These are phyloP conservation scores for silkworm (Bombyx mori) DNA, from an alignment of 1,140 invertebrate genomes.

Conservation along the genomic window DNA sequence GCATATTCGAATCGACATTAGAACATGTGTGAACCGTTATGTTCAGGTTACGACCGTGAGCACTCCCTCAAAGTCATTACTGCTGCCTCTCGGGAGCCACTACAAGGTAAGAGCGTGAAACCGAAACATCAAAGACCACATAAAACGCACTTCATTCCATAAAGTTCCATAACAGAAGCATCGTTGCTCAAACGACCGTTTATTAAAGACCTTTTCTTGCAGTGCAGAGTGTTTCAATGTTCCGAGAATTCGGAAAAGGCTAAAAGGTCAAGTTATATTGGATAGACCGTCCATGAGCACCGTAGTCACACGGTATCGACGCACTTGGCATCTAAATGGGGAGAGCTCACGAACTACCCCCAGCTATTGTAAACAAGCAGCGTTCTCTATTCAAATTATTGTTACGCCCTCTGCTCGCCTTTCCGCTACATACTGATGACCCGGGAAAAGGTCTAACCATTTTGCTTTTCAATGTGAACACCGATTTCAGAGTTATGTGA, in stretches of 20 bases:
- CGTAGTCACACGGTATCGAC: constrained; percentile 39
- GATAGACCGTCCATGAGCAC: constrained; percentile 27
- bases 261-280: constrained; percentile 28
- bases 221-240: too few species aligned
- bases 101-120: constrained; percentile 44
- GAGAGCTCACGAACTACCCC: constrained; percentile 49
- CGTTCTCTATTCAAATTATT: constrained; percentile 53
- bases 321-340: constrained; percentile 52
- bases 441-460: constrained; percentile 34
- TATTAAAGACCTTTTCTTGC: constrained; percentile 25
- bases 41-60: constrained; percentile 21
- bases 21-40: constrained; percentile 23
- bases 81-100: constrained; percentile 34
- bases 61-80: constrained; percentile 41
- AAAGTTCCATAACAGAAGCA: constrained; percentile 47
- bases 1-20: constrained; percentile 20
- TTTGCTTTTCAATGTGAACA: constrained; percentile 12
- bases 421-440: constrained; percentile 41
- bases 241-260: constrained; percentile 9
- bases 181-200: constrained; percentile 30
- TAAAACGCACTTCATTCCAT: constrained; percentile 57
- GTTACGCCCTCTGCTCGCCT: constrained; percentile 40
- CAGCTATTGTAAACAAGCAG: constrained; percentile 53
- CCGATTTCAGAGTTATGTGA: too few species aligned
- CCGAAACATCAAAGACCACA: constrained; percentile 53